A percentile compares a stretch with the other conserved stretches of the same genome.
phyloP scores from a whole-genome alignment of 1,140 invertebrate species.

The Dolichoris vasculosae region DNA sequence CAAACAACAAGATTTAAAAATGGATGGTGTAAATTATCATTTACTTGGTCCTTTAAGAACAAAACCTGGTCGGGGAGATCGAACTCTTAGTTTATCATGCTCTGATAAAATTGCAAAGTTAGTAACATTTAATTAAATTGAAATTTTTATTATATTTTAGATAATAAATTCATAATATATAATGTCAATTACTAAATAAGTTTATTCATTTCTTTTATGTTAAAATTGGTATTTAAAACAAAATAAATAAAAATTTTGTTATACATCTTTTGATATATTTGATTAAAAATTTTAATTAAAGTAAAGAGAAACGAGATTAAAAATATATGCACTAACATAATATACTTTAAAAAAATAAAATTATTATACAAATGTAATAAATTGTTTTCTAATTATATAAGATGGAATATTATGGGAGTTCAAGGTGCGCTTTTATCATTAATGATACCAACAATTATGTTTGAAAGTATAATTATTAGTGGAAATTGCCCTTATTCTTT shows the following conservation, averaged over 20 bases:
- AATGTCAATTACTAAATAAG: not conserved
- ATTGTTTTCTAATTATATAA: constrained; percentile 58
- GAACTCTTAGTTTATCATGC: constrained; percentile 91
- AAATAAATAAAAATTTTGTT: no score
- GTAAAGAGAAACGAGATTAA: no score
- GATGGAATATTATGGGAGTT: constrained; percentile 89
- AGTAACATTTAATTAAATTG: constrained; percentile 37
- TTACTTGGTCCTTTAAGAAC: constrained; percentile 84
- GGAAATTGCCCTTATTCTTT: constrained; percentile 79
- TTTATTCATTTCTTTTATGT: no score
- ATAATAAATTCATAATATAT: not conserved
- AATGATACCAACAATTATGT: constrained; percentile 83
- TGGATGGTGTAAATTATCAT: constrained; percentile 81
- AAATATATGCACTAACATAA: not conserved
- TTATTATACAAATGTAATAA: not conserved
- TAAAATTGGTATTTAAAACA: no score
- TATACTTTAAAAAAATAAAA: no score
- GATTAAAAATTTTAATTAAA: no score
- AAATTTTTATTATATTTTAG: not conserved
- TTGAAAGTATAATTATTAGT: constrained; percentile 84
- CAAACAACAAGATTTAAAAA: constrained; percentile 75
- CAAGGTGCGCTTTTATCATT: constrained; percentile 86
- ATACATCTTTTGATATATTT: no score
- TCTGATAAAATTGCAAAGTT: constrained; percentile 90
- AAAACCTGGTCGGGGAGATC: constrained; percentile 94